Conservation (phyloP, 2,797 vertebrate genomes). For the Melanotaenia pygmaea region DNA sequence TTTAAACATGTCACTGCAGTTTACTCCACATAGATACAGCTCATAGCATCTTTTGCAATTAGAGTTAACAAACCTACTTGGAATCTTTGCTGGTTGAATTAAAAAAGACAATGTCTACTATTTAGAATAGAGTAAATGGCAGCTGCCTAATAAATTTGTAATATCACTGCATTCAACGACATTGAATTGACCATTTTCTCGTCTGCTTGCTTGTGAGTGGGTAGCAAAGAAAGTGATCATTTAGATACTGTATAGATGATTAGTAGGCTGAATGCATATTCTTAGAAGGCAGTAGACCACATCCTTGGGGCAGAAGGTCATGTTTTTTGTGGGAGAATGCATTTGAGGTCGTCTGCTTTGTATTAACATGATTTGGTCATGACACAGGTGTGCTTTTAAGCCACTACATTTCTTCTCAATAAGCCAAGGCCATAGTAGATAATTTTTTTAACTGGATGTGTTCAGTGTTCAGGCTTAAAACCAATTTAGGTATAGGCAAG, state of each 20-base stretch:
- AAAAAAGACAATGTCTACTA: background rate
- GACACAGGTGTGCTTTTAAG: constrained; percentile 39
- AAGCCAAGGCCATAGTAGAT: background rate
- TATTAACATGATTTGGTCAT: constrained; percentile 47
- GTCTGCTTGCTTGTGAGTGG: background rate
- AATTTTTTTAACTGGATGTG: background rate
- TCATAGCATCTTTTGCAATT: constrained; percentile 13
- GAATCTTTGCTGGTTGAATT: constrained; percentile 8
- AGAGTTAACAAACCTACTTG: background rate
- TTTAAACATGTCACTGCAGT: constrained; percentile 40
- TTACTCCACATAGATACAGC: constrained; percentile 23
- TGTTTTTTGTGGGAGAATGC: constrained; percentile 29
- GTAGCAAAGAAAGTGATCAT: background rate
- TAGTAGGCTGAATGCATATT: constrained; percentile 22
- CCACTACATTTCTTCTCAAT: background rate
- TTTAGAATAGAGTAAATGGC: constrained; percentile 5
- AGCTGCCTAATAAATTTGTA: background rate
- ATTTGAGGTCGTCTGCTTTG: constrained; percentile 15
- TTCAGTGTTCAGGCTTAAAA: background rate
- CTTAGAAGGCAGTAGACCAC: constrained; percentile 18
- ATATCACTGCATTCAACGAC: background rate
- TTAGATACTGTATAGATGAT: constrained; percentile 11
- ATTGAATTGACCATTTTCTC: background rate
- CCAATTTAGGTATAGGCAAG: background rate
- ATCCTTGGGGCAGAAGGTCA: constrained; percentile 25